Evolutionary conservation across 1,140 invertebrate species (phyloP), one percentile per base, ranked within the genome.

Genomic region (Drosophila takahashii): DNA sequence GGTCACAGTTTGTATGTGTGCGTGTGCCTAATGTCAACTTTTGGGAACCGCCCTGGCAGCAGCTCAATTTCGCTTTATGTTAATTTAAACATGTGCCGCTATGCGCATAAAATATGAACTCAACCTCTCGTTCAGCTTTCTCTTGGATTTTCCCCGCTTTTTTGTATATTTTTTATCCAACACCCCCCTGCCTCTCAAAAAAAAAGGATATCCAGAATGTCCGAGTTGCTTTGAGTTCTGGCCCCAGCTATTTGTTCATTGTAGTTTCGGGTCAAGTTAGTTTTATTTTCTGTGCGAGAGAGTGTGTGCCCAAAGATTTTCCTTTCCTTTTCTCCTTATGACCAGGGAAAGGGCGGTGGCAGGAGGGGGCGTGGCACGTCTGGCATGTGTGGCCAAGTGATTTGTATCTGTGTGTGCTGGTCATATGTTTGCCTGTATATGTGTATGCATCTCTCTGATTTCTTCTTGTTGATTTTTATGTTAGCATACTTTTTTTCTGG

Each of bases 51-150:
- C 66, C 59, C 70, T 48, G 60, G 81, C 67, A 81, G 83, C 75
- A 77, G 83, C 84, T 89, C 84, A 89, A 89, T 89, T 89, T 89
- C 79, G 79, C 77, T 89, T 89, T 89, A 89, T 89, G 84, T 89
- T 89, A 89, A 89, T 89, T 89, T 89, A 89, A 89, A 89, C 84
- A 89, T 89, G 84, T 89, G 84, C 84, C 83, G 79, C 84, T 84
- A 89, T 84, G 84, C 84, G 84, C 84, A 89, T 89, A 89, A 89
- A 89, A 89, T 89, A 89, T 89, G 84, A 89, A 89, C 77, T 69
- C 56, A 47, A 47, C 50, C 59, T 62, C 57, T 32, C 52, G n/a
- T 22, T 36, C 54, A 29, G 45, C 51, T 29, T 36, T 36, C 39
- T 13, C 42, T 39, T 36, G 27, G 50, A 62, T 37, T 52, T 47